Conservation (phyloP, 1,140 invertebrate species). For the Thaumetopoea pityocampa region DNA sequence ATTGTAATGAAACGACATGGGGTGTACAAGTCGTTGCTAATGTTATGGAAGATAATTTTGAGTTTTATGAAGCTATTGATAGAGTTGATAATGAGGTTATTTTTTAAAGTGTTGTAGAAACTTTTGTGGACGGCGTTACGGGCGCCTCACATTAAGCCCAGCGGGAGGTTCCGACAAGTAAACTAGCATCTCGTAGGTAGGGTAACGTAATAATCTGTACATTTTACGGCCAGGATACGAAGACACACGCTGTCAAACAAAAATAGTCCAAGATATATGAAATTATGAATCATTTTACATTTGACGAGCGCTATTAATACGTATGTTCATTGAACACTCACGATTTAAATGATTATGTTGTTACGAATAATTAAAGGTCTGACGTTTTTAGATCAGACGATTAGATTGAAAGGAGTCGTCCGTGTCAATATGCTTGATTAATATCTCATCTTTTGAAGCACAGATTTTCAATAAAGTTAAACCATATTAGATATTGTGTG, state of each 20-base stretch:
- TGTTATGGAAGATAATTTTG: slow-evolving; percentile 22
- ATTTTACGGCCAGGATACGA: slow-evolving; percentile 48
- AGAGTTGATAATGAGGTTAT: slow-evolving; percentile 37
- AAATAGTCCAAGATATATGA: slow-evolving; percentile 25
- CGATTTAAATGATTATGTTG: slow-evolving; percentile 65
- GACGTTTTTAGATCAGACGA: slow-evolving; percentile 60
- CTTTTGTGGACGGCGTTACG: slow-evolving; percentile 42
- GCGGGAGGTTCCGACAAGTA: slow-evolving; percentile 60
- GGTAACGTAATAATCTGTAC: slow-evolving; percentile 67
- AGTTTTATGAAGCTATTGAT: slow-evolving; percentile 28
- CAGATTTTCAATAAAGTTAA: too few relatives aligned
- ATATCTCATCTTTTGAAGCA: too few relatives aligned
- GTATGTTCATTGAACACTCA: slow-evolving; percentile 53
- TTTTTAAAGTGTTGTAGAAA: slow-evolving; percentile 35
- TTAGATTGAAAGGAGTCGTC: slow-evolving; percentile 20
- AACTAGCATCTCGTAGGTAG: slow-evolving; percentile 58
- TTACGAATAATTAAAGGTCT: slow-evolving; percentile 66
- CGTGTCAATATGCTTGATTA: too few relatives aligned
- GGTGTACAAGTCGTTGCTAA: slow-evolving; percentile 45
- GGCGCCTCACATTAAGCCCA: slow-evolving; percentile 59
- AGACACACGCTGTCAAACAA: slow-evolving; percentile 38
- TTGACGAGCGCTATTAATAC: slow-evolving; percentile 42
- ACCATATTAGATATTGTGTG: too few relatives aligned
- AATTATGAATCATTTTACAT: slow-evolving; percentile 30
- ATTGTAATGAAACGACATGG: slow-evolving; percentile 67